Evolutionary conservation across 1,140 invertebrate genomes (phyloP).

Genomic region (Hyles vespertilio): DNA sequence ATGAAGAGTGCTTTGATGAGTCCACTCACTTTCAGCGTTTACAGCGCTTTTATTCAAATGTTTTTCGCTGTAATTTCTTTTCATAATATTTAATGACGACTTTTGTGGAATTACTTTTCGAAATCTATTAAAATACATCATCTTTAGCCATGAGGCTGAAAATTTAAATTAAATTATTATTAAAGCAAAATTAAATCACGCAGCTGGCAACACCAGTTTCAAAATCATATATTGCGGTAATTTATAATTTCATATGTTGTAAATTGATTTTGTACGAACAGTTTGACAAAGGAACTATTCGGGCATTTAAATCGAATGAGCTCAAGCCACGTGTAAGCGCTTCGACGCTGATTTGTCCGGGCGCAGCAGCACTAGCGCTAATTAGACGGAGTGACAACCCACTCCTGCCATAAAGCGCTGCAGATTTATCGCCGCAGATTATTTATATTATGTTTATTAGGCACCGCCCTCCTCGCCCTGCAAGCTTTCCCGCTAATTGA

Average conservation of each 20-base stretch:
- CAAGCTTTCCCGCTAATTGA: conserved; percentile 71
- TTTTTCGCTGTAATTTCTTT: too few species aligned
- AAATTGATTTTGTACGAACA: too few species aligned
- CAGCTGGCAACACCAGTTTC: too few species aligned
- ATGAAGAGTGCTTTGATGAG: conserved; percentile 70
- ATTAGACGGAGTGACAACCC: conserved; percentile 74
- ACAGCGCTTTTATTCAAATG: conserved; percentile 37
- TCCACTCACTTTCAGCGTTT: conserved; percentile 28
- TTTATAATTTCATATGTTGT: too few species aligned
- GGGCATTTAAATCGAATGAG: neutral
- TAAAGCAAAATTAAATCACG: too few species aligned
- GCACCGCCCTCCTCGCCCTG: conserved; percentile 53
- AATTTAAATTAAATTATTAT: too few species aligned
- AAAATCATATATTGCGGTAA: too few species aligned
- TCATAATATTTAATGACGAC: too few species aligned
- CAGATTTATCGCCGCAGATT: conserved; percentile 74
- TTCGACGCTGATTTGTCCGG: conserved; percentile 37
- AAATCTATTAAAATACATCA: too few species aligned
- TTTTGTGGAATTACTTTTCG: too few species aligned
- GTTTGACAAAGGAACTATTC: conserved; percentile 1
- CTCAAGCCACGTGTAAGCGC: conserved; percentile 27
- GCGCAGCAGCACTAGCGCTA: conserved; percentile 65
- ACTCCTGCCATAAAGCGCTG: conserved; percentile 73
- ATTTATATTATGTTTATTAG: conserved; percentile 76
- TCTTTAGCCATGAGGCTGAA: too few species aligned